Base-by-base conservation (phyloP, 2,113 vertebrate species). In the Zeus faber region DNA sequence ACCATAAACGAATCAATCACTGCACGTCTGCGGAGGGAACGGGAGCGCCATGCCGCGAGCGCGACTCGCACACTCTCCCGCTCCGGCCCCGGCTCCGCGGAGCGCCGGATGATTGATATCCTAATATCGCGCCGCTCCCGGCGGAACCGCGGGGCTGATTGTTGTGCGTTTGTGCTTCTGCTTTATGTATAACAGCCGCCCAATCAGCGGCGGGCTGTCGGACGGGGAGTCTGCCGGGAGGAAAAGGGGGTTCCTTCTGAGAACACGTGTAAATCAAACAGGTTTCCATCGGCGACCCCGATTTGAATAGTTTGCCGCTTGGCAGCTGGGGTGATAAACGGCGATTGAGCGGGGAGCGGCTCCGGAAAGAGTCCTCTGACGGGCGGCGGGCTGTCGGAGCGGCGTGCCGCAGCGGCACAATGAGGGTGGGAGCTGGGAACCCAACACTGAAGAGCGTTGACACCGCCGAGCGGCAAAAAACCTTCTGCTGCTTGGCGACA, bases 1-100 rank as follows among this genome's bases (percentile, higher is more conserved):
- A 67, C 45, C 62, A 80, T 76, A 70, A 76, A 76, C 64, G 61
- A 54, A 82, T 82, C 81, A 73, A 83, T 82, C 74, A 80, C 6
- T 33, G 61, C 44, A 39, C 27, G 17, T 50, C 29, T 27, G 41
- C 2, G 11, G 54, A 44, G 49, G 40, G 67, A 70, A 65, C 44
- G 44, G 55, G 54, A 67, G 47, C 3, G 3, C 49, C 60, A 47
- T 17, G 44, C 62, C 46, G 52, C 21, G 58, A 63, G 45, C 29
- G 0, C 64, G 48, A 25, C 11, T 25, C 41, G 46, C 56, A 37
- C 51, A n/a, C n/a, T n/a, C n/a, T n/a, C n/a, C n/a, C n/a, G n/a
- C 45, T 46, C 31, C 13, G 65, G 69, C 71, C 73, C 21, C 58
- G 24, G 14, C 24, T 11, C 40, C 11, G 2, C 47, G 7, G 54